Evolutionary conservation across 2,888 invertebrate species (phyloP).

Genomic region (Polia nebulosa): DNA sequence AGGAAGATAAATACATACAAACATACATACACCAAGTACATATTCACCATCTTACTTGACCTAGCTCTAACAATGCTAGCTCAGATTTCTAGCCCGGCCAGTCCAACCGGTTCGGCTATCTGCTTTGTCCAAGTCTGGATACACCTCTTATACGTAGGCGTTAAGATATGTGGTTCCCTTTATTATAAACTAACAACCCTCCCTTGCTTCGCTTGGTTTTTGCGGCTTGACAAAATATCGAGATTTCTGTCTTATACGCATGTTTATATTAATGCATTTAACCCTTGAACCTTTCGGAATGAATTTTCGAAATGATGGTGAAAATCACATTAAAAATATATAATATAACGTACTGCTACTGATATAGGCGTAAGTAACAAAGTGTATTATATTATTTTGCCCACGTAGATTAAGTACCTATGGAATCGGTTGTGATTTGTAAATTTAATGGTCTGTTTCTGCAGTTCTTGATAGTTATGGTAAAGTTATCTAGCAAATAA

Average conservation of each 20-base stretch:
- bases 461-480: not conserved
- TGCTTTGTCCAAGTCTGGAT: conserved; percentile 66
- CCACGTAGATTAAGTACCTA: not conserved
- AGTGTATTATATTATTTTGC: too few species aligned
- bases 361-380: too few species aligned
- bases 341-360: too few species aligned
- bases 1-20: conserved; percentile 14
- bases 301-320: not conserved
- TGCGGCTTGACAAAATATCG: not conserved
- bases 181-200: conserved; percentile 17
- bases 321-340: too few species aligned
- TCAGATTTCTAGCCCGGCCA: conserved; percentile 81
- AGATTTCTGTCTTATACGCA: too few species aligned
- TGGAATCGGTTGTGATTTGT: not conserved
- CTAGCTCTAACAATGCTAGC: conserved; percentile 81
- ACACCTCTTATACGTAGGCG: conserved; percentile 68
- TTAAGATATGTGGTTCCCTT: conserved; percentile 60
- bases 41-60: conserved; percentile 65
- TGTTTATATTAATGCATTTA: too few species aligned
- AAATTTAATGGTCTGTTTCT: not conserved
- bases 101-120: conserved; percentile 78
- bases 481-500: not conserved
- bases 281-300: not conserved
- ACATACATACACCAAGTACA: not conserved
- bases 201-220: not conserved